Evolutionary conservation across 2,113 vertebrate species (phyloP), one percentile per base, ranked within the genome.

Genomic region (Probosciger aterrimus): DNA sequence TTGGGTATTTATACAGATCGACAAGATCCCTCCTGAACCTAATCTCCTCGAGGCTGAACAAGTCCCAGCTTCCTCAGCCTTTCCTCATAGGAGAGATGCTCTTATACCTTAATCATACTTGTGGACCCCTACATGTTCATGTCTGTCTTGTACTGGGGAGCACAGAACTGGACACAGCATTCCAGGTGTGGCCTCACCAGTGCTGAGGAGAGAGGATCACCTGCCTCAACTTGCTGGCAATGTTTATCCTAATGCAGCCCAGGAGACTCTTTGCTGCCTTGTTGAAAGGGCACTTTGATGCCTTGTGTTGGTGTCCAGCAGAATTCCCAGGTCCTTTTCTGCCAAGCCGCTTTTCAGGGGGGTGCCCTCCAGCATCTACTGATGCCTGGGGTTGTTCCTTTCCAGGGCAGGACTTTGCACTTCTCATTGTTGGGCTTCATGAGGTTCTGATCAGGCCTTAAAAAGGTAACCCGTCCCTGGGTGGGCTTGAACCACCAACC

Each of bases 401-500:
- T 20, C 7, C 5, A 7, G 9, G 10, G 6, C 14, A 52, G 44
- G 11, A 27, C 31, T 78, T 31, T 24, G 18, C 7, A 2, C 4
- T 23, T 64, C 3, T 3, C 5, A 2, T 62, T 49, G 5, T 4
- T 14, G 46, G 17, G 6, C 16, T 71, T 63, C 6, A 2, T 0
- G 0, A 59, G 2, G 3, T 41, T 91, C 9, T 5, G 6, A 6
- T 8, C 7, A 4, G 18, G 4, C 7, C 7, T 30, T 55, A 92
- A 94, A 94, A 95, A 91, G 7, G 9, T 14, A 75, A 9, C 14
- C 33, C 50, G 91, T 98, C 98, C 97, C 97, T 97, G 98, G 98
- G 97, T 98, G 97, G 98, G 98, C 97, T 98, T 35, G 97, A 98
- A 98, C 97, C 98, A 98, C 98, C 98, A 98, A 90, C 97, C 98